These are phyloP conservation scores for Mobula birostris DNA, from an alignment of 2,113 vertebrate species.

Conservation along the genomic window DNA sequence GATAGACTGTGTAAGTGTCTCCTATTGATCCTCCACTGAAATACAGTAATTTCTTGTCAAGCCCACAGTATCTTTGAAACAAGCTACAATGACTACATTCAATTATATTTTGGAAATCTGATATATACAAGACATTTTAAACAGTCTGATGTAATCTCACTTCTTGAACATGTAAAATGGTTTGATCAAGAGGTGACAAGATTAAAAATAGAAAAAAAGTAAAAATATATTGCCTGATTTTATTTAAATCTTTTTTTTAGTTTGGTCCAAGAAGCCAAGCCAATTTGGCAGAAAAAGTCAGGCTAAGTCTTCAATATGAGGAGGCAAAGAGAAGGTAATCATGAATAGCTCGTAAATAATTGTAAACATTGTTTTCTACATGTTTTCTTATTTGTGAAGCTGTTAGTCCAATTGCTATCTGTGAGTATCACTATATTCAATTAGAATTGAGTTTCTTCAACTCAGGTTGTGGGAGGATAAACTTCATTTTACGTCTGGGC, in stretches of 20 bases:
- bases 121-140: background rate
- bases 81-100: background rate
- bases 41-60: background rate
- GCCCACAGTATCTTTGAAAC: background rate
- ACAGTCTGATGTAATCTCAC: background rate
- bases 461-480: background rate
- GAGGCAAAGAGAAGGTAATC: constrained; percentile 72
- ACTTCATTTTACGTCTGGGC: background rate
- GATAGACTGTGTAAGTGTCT: background rate
- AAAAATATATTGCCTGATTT: constrained; percentile 40
- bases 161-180: background rate
- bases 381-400: background rate
- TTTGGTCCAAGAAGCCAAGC: constrained; percentile 58
- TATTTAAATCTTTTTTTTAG: constrained; percentile 46
- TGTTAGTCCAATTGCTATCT: background rate
- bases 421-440: background rate
- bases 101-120: no score
- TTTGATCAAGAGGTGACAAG: background rate
- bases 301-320: constrained; percentile 71
- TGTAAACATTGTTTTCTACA: background rate
- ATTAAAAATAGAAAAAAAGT: background rate
- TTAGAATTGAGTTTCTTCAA: background rate
- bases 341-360: background rate
- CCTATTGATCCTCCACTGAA: background rate
- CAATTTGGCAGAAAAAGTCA: constrained; percentile 72